Conservation (phyloP, 2,797 vertebrate genomes). For the Phataginus tricuspis region DNA sequence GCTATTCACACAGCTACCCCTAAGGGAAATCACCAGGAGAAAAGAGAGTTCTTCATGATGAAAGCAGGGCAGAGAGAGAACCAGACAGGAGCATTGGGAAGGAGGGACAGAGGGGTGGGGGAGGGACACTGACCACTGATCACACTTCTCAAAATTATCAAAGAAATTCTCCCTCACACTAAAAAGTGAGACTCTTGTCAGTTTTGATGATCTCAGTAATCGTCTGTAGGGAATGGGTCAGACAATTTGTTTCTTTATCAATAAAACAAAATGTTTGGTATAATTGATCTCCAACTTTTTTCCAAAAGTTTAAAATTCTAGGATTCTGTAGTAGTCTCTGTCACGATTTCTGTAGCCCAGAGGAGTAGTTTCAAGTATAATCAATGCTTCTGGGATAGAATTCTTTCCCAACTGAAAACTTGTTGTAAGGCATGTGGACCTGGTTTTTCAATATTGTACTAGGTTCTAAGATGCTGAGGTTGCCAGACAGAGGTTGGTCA, state of each 20-base stretch:
- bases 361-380: neutral
- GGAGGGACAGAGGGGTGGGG: neutral
- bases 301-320: neutral
- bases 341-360: neutral
- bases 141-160: neutral
- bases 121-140: neutral
- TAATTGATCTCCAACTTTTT: neutral
- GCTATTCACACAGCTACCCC: too few relatives aligned
- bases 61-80: neutral
- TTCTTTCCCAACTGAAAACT: neutral
- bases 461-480: neutral
- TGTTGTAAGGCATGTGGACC: neutral
- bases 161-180: constrained; percentile 3
- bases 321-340: neutral
- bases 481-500: neutral
- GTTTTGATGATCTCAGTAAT: neutral
- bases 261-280: neutral
- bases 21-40: neutral
- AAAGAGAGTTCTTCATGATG: neutral
- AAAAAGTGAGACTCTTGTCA: constrained; percentile 30
- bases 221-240: neutral
- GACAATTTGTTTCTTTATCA: neutral
- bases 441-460: neutral
- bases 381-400: neutral
- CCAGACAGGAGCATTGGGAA: neutral